These are phyloP conservation scores for Drosophila athabasca DNA, from an alignment of 1,140 invertebrate genomes.

Conservation along the genomic window DNA sequence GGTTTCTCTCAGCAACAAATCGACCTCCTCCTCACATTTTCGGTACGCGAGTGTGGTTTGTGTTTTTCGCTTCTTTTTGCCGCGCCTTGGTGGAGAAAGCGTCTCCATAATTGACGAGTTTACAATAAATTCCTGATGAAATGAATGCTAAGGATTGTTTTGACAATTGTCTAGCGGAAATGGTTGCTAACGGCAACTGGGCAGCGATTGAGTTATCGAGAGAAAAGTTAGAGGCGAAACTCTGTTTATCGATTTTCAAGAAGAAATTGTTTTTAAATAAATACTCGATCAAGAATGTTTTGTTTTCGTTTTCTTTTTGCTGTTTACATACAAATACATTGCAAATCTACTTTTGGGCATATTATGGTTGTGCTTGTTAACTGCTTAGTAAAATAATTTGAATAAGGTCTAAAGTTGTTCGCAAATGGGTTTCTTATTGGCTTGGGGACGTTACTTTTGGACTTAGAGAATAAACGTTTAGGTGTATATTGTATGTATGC, in stretches of 20 bases:
- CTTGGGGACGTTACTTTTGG: slow-evolving; percentile 44
- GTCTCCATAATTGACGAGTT: slow-evolving; percentile 11
- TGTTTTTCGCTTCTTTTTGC: slow-evolving; percentile 55
- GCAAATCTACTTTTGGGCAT: slow-evolving; percentile 75
- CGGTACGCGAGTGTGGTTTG: slow-evolving; percentile 62
- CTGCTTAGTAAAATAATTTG: slow-evolving; percentile 24
- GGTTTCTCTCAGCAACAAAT: slow-evolving; percentile 36
- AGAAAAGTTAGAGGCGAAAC: too few relatives aligned
- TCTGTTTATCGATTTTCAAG: too few relatives aligned
- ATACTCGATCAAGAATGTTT: slow-evolving; percentile 40
- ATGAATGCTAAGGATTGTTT: slow-evolving; percentile 23
- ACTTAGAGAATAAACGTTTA: slow-evolving; percentile 32
- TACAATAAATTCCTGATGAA: background rate
- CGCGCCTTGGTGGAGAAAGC: slow-evolving; percentile 5
- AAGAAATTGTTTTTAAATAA: slow-evolving; percentile 6
- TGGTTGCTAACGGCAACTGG: slow-evolving; percentile 23
- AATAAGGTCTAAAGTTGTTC: slow-evolving; percentile 49
- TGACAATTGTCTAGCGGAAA: background rate
- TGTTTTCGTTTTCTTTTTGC: slow-evolving; percentile 81
- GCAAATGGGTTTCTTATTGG: slow-evolving; percentile 14
- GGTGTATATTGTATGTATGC: slow-evolving; percentile 46
- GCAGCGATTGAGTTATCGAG: too few relatives aligned
- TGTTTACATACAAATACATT: slow-evolving; percentile 81
- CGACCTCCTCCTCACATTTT: slow-evolving; percentile 64
- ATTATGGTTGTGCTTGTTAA: slow-evolving; percentile 39